phyloP scores from a whole-genome alignment of 2,888 invertebrate genomes.

The Chalcosyrphus nemorum region DNA sequence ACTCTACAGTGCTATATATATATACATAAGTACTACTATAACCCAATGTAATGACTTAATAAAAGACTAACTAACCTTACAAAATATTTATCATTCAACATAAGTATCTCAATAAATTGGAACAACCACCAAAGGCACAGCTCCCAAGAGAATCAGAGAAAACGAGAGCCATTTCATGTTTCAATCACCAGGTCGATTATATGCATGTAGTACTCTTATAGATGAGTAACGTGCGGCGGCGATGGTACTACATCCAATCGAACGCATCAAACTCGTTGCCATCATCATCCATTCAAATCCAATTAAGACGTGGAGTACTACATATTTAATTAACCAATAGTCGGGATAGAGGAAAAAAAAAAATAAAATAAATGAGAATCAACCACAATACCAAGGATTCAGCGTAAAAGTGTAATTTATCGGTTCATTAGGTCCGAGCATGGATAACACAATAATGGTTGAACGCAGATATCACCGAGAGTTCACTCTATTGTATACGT shows the following conservation, averaged over 20 bases:
- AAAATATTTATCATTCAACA: conserved; percentile 24
- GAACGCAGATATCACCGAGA: conserved; percentile 48
- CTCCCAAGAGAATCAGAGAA: neutral
- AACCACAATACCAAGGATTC: neutral
- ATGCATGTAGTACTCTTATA: neutral
- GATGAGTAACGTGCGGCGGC: neutral
- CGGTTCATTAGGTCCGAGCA: conserved; percentile 62
- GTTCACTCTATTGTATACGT: conserved; percentile 11
- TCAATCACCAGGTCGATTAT: neutral
- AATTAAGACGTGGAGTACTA: conserved; percentile 28
- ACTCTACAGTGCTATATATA: neutral
- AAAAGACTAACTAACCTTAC: conserved; percentile 3
- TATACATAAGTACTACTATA: neutral
- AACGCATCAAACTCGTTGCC: conserved; percentile 29
- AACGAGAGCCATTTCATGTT: neutral
- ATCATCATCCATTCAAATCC: conserved; percentile 44
- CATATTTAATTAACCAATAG: conserved; percentile 50
- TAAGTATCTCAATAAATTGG: conserved; percentile 37
- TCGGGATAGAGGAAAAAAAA: neutral
- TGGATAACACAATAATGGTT: conserved; percentile 51
- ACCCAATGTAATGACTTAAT: neutral
- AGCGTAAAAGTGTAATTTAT: conserved; percentile 65
- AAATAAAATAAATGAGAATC: neutral
- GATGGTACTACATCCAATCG: neutral
- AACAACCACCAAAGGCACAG: conserved; percentile 4